Conservation (phyloP, 2,888 invertebrate genomes). For the Pseudoips prasinana region DNA sequence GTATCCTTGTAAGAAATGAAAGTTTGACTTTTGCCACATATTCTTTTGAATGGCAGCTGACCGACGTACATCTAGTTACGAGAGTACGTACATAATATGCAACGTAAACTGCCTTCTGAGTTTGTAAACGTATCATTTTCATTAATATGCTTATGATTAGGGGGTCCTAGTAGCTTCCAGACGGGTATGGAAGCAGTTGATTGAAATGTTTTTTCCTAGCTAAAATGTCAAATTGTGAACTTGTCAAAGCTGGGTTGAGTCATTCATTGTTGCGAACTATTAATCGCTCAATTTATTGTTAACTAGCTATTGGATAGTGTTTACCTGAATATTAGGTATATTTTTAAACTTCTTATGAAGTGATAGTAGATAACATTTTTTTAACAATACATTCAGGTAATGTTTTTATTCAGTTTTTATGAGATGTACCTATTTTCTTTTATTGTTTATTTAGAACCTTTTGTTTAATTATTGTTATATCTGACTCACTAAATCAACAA, state of each 20-base stretch:
- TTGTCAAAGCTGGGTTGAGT: slow-evolving; percentile 81
- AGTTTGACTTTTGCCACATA: slow-evolving; percentile 83
- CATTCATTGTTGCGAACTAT: slow-evolving; percentile 74
- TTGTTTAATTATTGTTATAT: slow-evolving; percentile 24
- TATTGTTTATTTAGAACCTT: slow-evolving; percentile 15
- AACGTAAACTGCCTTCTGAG: slow-evolving; percentile 59
- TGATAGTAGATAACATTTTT: slow-evolving; percentile 12
- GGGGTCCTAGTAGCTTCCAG: slow-evolving; percentile 45
- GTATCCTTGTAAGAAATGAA: slow-evolving; percentile 81
- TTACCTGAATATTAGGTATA: slow-evolving; percentile 38
- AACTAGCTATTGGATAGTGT: slow-evolving; percentile 44
- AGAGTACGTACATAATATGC: slow-evolving; percentile 66
- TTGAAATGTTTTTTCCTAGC: slow-evolving; percentile 68
- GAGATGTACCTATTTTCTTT: slow-evolving; percentile 6
- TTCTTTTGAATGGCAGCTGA: slow-evolving; percentile 82
- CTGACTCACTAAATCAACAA: slow-evolving; percentile 22
- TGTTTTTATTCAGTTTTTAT: slow-evolving; percentile 30
- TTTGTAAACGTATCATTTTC: slow-evolving; percentile 50
- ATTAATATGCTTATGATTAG: slow-evolving; percentile 39
- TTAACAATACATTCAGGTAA: slow-evolving; percentile 13
- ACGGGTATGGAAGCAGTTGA: slow-evolving; percentile 49
- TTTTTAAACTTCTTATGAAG: slow-evolving; percentile 13
- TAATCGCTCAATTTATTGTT: slow-evolving; percentile 51
- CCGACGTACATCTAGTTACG: slow-evolving; percentile 73
- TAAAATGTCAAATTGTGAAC: slow-evolving; percentile 78